Base-by-base conservation (phyloP, 1,140 invertebrate genomes). In the Schlechtendalia chinensis region DNA sequence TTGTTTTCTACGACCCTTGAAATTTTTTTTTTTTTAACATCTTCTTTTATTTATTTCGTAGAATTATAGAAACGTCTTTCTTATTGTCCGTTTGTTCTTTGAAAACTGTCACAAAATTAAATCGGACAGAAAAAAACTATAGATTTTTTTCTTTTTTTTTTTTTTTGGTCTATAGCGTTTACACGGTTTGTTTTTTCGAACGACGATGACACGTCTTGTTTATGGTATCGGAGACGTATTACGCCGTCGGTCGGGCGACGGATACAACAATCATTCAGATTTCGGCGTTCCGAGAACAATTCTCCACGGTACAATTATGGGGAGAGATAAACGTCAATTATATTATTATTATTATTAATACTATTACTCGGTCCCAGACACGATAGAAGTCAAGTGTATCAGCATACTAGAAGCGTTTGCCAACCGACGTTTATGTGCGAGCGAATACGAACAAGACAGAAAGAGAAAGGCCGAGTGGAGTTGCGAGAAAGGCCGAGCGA, bases 301-400 rank as follows among this genome's bases (percentile, higher is more conserved):
- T 69, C 45, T 22, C 24, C 16, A 22, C 27, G 22, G 16, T 22
- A 27, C 45, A 50, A 50, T 69, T n/a, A 67, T 6, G 19, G 45
- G 47, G 17, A 29, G 17, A 72, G 27, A 53, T 22, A 53, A 72
- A 72, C 10, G 47, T 54, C 72, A 77, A 77, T 77, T 74, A 56
- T 74, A 54, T 27, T 74, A 29, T 54, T 61, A 27, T 24, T 61
- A 61, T 61, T 56, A 24, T 45, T 14, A 11, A 4, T 39, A 39
- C 8, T 65, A 32, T 32, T 56, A 24, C 22, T 17, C 39, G 22
- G 6, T 69, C 3, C n/a, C 19, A 53, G 5, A 19, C 4, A 69
- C 58, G 24, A 17, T 4, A 19, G 14, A 1, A 17, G 69, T 29
- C 17, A 8, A 72, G 47, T 54, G 27, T 39, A 29, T 54, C 50